phyloP scores from a whole-genome alignment of 2,797 vertebrate species.

The Acanthopagrus latus region DNA sequence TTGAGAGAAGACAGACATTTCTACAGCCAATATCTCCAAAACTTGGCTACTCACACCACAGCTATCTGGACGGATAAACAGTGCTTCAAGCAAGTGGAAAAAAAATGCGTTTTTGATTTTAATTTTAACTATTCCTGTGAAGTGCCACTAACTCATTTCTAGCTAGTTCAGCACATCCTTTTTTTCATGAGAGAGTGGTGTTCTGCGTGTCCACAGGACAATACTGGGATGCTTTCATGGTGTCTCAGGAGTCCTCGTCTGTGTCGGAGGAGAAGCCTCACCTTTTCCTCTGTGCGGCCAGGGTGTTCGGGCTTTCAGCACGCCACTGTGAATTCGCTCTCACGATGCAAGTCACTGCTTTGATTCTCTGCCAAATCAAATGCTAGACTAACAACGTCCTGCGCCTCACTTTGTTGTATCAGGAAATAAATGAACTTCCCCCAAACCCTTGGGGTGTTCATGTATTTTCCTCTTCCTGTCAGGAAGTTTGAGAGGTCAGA shows the following conservation, averaged over 20 bases:
- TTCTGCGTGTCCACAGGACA: conserved; percentile 50
- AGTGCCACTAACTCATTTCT: not conserved
- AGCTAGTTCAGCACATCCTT: conserved; percentile 12
- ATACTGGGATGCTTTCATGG: conserved; percentile 63
- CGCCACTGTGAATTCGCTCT: conserved; percentile 55
- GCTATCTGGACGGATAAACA: too few species aligned
- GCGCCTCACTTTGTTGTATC: conserved; percentile 74
- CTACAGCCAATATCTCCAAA: too few species aligned
- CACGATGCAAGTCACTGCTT: conserved; percentile 63
- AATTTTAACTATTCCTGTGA: conserved; percentile 9
- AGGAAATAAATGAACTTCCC: conserved; percentile 81
- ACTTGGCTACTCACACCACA: too few species aligned
- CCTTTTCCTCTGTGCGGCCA: conserved; percentile 70
- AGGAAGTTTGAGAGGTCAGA: conserved; percentile 69
- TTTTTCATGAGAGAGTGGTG: conserved; percentile 15
- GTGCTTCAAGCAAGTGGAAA: too few species aligned
- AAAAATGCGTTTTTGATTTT: too few species aligned
- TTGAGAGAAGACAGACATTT: too few species aligned
- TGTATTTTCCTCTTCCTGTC: conserved; percentile 70
- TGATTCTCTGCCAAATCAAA: conserved; percentile 74
- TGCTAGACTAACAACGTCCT: conserved; percentile 56
- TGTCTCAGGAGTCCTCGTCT: conserved; percentile 55
- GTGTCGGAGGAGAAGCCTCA: conserved; percentile 68
- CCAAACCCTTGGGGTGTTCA: conserved; percentile 65
- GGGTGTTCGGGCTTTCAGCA: conserved; percentile 61